phyloP scores from a whole-genome alignment of 2,113 vertebrate species.

The Gobius niger region DNA sequence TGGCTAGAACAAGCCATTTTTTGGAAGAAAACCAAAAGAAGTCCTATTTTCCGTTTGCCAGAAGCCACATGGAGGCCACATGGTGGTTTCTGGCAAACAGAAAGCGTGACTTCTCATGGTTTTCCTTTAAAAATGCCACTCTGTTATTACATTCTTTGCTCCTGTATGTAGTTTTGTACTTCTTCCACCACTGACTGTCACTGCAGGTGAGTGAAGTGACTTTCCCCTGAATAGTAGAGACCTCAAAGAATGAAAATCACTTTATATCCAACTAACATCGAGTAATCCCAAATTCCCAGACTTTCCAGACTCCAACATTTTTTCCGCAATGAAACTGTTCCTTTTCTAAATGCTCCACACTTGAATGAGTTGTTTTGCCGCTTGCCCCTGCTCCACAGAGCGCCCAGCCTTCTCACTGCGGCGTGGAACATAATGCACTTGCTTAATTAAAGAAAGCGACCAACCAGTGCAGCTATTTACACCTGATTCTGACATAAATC shows the following conservation, averaged over 20 bases:
- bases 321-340: conserved; percentile 17
- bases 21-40: no score
- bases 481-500: conserved; percentile 76
- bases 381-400: conserved; percentile 38
- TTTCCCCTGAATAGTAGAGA: not conserved
- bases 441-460: conserved; percentile 76
- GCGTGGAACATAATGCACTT: conserved; percentile 51
- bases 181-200: no score
- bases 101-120: no score
- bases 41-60: no score
- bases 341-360: conserved; percentile 29
- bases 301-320: conserved; percentile 18
- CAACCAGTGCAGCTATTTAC: conserved; percentile 67
- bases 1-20: no score
- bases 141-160: no score
- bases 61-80: no score
- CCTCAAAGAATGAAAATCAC: not conserved
- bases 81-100: no score
- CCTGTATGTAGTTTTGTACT: no score
- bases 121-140: no score
- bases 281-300: not conserved
- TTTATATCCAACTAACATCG: no score
- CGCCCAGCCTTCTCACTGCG: conserved; percentile 44
- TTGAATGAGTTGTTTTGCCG: conserved; percentile 51
- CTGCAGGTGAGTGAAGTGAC: not conserved